phyloP scores from a whole-genome alignment of 1,140 invertebrate species.

The Myzus persicae region DNA sequence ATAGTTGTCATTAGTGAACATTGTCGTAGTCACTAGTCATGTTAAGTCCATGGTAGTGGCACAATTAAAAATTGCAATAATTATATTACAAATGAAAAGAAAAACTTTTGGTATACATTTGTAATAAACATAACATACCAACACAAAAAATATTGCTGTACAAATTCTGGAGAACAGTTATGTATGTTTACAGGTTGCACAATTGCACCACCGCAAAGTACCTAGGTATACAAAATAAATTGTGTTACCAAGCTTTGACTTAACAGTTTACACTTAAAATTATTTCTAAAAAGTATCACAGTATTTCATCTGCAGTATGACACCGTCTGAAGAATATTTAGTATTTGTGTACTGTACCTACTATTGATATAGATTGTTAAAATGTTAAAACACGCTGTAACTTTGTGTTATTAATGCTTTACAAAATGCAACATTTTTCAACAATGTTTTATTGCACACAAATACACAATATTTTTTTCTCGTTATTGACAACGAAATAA shows the following conservation, averaged over 20 bases:
- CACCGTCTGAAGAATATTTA: background rate
- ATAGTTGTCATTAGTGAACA: background rate
- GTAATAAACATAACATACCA: slow-evolving; percentile 20
- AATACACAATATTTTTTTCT: background rate
- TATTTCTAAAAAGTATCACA: background rate
- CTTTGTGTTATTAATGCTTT: slow-evolving; percentile 28
- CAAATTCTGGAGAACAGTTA: background rate
- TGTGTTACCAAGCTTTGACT: background rate
- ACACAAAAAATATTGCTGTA: background rate
- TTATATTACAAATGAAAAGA: background rate
- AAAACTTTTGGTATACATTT: slow-evolving; percentile 6
- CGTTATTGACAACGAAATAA: background rate
- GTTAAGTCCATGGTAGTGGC: background rate
- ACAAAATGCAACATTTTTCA: slow-evolving; percentile 13
- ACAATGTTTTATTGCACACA: background rate
- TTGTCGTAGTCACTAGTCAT: no score
- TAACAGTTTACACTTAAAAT: background rate
- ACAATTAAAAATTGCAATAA: background rate
- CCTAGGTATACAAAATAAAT: background rate
- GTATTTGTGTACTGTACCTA: background rate
- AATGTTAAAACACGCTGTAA: background rate
- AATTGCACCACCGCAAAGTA: background rate
- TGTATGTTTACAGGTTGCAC: background rate
- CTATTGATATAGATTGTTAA: background rate
- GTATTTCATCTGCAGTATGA: background rate